Evolutionary conservation across 2,888 invertebrate genomes (phyloP).

Genomic region (Drosophila hawaiiensis): DNA sequence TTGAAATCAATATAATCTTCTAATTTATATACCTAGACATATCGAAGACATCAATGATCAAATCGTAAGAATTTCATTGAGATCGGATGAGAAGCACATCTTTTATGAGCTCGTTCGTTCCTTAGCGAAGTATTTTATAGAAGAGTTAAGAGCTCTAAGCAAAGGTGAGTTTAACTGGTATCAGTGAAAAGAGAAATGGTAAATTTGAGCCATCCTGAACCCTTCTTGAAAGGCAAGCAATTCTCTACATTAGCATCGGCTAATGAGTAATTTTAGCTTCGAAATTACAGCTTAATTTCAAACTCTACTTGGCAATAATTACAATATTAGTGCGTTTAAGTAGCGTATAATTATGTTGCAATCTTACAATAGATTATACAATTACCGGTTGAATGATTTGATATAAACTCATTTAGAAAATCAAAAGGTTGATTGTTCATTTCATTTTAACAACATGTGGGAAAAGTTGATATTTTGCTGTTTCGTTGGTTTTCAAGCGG

Average conservation of each 20-base stretch:
- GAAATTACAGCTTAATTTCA: neutral
- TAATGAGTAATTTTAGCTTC: neutral
- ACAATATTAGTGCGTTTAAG: slow-evolving; percentile 13
- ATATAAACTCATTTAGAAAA: neutral
- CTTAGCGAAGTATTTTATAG: neutral
- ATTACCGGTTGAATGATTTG: neutral
- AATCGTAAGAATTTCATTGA: neutral
- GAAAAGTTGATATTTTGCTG: neutral
- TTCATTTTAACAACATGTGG: neutral
- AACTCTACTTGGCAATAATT: neutral
- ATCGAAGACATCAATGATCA: neutral
- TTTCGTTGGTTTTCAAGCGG: neutral
- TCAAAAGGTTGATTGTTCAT: rapidly evolving
- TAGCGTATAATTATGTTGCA: neutral
- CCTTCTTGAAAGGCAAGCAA: too few relatives aligned
- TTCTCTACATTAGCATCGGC: neutral
- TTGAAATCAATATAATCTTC: neutral
- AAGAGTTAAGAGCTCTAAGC: neutral
- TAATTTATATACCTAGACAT: neutral
- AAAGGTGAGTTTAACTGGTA: too few relatives aligned
- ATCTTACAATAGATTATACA: neutral
- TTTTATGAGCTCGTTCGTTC: neutral
- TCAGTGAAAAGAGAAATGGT: too few relatives aligned
- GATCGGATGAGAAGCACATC: neutral
- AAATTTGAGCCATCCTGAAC: neutral